Evolutionary conservation across 2,113 vertebrate species (phyloP).

Genomic region (Axis porcinus): DNA sequence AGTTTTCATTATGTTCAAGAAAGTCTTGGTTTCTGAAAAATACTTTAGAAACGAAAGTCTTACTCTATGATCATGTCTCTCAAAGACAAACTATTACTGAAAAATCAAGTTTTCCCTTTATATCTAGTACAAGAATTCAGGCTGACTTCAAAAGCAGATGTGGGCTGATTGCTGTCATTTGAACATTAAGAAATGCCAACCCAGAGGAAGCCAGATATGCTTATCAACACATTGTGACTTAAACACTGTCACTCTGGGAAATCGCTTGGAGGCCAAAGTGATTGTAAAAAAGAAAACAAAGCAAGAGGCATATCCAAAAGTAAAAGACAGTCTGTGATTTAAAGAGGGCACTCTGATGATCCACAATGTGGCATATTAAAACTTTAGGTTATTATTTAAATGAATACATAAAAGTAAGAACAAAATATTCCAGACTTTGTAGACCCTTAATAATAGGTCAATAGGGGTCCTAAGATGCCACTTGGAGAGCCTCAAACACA

Average conservation of each 20-base stretch:
- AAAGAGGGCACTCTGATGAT: not conserved
- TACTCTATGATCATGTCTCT: not conserved
- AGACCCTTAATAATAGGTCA: not conserved
- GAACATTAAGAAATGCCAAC: conserved; percentile 22
- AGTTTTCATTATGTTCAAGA: conserved; percentile 13
- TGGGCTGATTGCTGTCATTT: conserved; percentile 12
- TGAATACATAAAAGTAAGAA: not conserved
- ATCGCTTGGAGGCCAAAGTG: not conserved
- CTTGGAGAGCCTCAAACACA: not conserved
- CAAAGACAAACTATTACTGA: not conserved
- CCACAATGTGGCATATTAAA: not conserved
- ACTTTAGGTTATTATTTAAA: not conserved
- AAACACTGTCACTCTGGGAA: conserved; percentile 23
- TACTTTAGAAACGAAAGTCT: not conserved
- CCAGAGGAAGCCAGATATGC: not conserved
- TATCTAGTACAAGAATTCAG: not conserved
- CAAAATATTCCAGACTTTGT: not conserved
- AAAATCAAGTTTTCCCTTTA: conserved; percentile 25
- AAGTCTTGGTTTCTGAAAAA: conserved; percentile 26
- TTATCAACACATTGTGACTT: not conserved
- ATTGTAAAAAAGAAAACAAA: not conserved
- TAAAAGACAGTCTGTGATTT: not conserved
- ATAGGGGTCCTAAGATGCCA: not conserved
- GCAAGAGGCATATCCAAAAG: not conserved
- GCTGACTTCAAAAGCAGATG: conserved; percentile 34